Evolutionary conservation across 2,888 invertebrate species (phyloP).

Genomic region (Calliphora vomitoria): DNA sequence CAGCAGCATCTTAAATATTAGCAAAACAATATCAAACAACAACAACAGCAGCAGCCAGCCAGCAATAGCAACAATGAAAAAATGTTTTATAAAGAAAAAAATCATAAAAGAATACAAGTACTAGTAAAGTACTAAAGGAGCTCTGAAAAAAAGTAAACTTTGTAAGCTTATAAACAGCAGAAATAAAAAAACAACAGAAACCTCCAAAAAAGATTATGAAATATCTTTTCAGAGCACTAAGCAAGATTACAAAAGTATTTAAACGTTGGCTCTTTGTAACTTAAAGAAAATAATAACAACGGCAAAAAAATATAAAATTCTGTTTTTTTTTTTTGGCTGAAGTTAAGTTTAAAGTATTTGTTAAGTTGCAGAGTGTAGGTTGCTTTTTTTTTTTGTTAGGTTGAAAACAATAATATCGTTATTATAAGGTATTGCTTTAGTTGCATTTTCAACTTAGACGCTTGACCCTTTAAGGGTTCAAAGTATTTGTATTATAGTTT

Average conservation of each 20-base stretch:
- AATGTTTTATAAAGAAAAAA: slow-evolving; percentile 14
- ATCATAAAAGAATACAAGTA: slow-evolving; percentile 49
- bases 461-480: slow-evolving; percentile 78
- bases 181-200: slow-evolving; percentile 26
- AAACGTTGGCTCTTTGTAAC: slow-evolving; percentile 60
- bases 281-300: slow-evolving; percentile 19
- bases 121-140: slow-evolving; percentile 43
- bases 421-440: slow-evolving; percentile 59
- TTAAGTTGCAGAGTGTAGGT: slow-evolving; percentile 51
- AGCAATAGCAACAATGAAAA: slow-evolving; percentile 40
- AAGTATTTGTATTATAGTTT: slow-evolving; percentile 68
- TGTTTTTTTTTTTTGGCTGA: slow-evolving; percentile 12
- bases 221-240: slow-evolving; percentile 73
- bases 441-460: slow-evolving; percentile 70
- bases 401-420: slow-evolving; percentile 65
- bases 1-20: slow-evolving; percentile 72
- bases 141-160: slow-evolving; percentile 34
- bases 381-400: slow-evolving; percentile 29
- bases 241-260: slow-evolving; percentile 73
- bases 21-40: slow-evolving; percentile 67
- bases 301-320: slow-evolving; percentile 36
- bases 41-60: slow-evolving; percentile 49
- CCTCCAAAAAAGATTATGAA: slow-evolving; percentile 73
- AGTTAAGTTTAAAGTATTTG: slow-evolving; percentile 52
- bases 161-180: slow-evolving; percentile 34